These are phyloP conservation scores for Lepidochrysops patricia DNA, from an alignment of 2,888 invertebrate genomes.

Conservation along the genomic window DNA sequence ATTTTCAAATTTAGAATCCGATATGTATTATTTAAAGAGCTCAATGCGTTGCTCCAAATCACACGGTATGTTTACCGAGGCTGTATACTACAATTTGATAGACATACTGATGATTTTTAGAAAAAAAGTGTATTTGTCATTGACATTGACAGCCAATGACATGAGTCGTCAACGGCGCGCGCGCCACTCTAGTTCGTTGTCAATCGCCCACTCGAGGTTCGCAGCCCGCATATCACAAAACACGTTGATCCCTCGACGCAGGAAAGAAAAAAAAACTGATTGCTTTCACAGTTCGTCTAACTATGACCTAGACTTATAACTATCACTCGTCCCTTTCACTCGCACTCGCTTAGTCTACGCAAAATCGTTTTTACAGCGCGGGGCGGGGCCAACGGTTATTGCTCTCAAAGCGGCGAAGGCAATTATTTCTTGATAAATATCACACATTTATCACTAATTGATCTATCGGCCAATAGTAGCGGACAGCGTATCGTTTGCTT, in stretches of 20 bases:
- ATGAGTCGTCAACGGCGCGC: constrained; percentile 33
- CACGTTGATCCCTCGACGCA: constrained; percentile 60
- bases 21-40: constrained; percentile 8
- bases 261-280: constrained; percentile 51
- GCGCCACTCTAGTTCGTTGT: constrained; percentile 54
- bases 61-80: background rate
- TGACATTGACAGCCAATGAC: background rate
- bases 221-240: constrained; percentile 53
- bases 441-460: constrained; percentile 51
- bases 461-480: constrained; percentile 36
- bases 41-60: background rate
- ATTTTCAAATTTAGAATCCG: constrained; percentile 1
- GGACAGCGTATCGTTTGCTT: constrained; percentile 30
- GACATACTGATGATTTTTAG: background rate
- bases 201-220: constrained; percentile 45
- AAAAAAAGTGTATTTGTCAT: background rate
- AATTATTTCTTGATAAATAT: constrained; percentile 44
- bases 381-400: constrained; percentile 56
- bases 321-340: constrained; percentile 36
- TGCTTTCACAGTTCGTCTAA: constrained; percentile 66
- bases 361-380: constrained; percentile 60
- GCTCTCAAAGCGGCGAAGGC: constrained; percentile 46
- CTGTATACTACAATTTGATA: background rate
- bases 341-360: constrained; percentile 48
- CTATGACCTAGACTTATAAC: constrained; percentile 67